These are phyloP conservation scores for Coecobrya sp. DNA, from an alignment of 2,888 invertebrate genomes.

Conservation along the genomic window DNA sequence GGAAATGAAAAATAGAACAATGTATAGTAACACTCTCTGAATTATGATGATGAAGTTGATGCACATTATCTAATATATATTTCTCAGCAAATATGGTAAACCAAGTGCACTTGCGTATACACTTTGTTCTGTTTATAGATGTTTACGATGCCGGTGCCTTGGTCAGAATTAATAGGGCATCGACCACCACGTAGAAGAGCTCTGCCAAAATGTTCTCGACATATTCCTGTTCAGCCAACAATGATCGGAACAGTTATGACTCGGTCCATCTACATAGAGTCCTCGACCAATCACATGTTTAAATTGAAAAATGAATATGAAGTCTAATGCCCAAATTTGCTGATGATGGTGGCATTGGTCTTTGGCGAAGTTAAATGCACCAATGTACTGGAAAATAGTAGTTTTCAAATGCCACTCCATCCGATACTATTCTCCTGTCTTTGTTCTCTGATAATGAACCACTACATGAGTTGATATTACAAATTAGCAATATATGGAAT, in stretches of 20 bases:
- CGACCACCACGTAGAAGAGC: too few relatives aligned
- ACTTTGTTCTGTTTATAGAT: too few relatives aligned
- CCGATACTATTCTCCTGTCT: conserved; percentile 5
- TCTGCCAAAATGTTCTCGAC: too few relatives aligned
- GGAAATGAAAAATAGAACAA: not conserved
- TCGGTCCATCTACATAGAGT: too few relatives aligned
- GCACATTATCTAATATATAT: not conserved
- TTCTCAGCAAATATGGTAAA: not conserved
- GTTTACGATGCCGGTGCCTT: too few relatives aligned
- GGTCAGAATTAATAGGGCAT: too few relatives aligned
- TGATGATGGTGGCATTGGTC: not conserved
- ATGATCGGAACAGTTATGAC: too few relatives aligned
- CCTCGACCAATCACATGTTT: conserved; percentile 1
- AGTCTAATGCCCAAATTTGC: not conserved
- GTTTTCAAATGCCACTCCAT: not conserved
- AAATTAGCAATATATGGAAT: not conserved
- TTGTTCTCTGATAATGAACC: not conserved
- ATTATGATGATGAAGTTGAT: not conserved
- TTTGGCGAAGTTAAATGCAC: not conserved
- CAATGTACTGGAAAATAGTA: not conserved
- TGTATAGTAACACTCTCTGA: not conserved
- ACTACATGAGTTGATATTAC: not conserved
- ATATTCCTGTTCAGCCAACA: too few relatives aligned
- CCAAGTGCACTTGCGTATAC: not conserved
- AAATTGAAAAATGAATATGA: conserved; percentile 6